Conservation (phyloP, 2,113 vertebrate genomes). For the Gobius niger region DNA sequence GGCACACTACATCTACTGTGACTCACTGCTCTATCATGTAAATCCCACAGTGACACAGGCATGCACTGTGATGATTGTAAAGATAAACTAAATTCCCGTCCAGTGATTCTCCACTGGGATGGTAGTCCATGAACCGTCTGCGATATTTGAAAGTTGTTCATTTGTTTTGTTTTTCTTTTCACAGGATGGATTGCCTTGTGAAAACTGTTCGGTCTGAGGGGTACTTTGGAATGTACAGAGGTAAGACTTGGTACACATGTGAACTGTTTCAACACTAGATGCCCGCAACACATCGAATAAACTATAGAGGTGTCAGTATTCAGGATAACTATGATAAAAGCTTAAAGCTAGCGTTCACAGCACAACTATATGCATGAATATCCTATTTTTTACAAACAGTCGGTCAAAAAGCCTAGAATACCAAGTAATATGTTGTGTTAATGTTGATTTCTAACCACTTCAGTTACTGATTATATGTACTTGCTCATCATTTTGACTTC, state of each 20-base stretch:
- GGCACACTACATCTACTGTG: background rate
- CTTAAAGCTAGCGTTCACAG: background rate
- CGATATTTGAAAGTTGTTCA: no score
- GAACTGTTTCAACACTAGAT: conserved; percentile 19
- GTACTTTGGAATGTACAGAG: conserved; percentile 88
- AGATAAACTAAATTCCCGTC: conserved; percentile 6
- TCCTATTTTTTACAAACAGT: background rate
- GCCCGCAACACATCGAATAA: conserved; percentile 11
- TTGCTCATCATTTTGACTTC: background rate
- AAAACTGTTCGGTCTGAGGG: conserved; percentile 84
- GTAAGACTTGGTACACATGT: conserved; percentile 64
- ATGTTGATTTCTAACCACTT: background rate
- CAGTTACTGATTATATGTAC: background rate
- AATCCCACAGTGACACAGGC: conserved; percentile 12
- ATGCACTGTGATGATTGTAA: background rate
- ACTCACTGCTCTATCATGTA: conserved; percentile 8
- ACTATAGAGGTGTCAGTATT: conserved; percentile 12
- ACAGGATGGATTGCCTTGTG: conserved; percentile 84
- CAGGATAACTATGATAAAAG: conserved; percentile 5
- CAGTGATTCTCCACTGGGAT: background rate
- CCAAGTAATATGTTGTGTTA: background rate
- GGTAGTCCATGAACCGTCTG: no score
- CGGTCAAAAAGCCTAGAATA: background rate
- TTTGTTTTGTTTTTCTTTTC: background rate
- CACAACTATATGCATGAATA: conserved; percentile 13